phyloP scores from a whole-genome alignment of 2,888 invertebrate genomes.

The Anodontia alba region DNA sequence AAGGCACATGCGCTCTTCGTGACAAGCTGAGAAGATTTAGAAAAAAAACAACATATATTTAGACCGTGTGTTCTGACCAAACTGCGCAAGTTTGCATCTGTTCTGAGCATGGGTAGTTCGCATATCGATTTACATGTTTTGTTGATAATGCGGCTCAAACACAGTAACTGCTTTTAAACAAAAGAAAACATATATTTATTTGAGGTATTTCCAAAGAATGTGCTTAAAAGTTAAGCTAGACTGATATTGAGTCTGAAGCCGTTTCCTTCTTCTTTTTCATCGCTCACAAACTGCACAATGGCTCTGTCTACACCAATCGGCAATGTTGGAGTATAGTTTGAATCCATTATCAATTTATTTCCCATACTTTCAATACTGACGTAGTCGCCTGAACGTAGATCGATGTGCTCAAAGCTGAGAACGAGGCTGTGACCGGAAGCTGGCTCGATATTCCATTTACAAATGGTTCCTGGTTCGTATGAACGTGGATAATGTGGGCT shows the following conservation, averaged over 20 bases:
- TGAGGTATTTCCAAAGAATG: no score
- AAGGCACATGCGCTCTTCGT: no score
- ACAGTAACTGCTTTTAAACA: no score
- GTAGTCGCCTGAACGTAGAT: conserved; percentile 23
- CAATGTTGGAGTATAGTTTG: background rate
- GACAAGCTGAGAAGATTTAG: no score
- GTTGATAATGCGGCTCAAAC: no score
- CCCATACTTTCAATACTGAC: conserved; percentile 20
- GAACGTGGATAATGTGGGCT: conserved; percentile 41
- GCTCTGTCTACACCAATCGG: background rate
- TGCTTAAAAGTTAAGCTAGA: background rate
- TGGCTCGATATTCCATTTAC: conserved; percentile 43
- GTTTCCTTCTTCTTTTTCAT: conserved; percentile 10
- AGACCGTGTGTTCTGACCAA: no score
- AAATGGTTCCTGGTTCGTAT: conserved; percentile 52
- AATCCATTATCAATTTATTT: conserved; percentile 14
- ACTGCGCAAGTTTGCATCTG: no score
- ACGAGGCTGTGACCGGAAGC: conserved; percentile 18
- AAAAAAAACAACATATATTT: no score
- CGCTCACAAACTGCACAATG: conserved; percentile 28
- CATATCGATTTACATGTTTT: no score
- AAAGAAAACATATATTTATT: no score
- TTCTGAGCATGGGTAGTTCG: no score
- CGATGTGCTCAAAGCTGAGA: conserved; percentile 27
- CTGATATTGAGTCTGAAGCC: conserved; percentile 27